Evolutionary conservation across 2,797 vertebrate genomes (phyloP), one percentile per base, ranked within the genome.

Genomic region (Adelosebastes latens): DNA sequence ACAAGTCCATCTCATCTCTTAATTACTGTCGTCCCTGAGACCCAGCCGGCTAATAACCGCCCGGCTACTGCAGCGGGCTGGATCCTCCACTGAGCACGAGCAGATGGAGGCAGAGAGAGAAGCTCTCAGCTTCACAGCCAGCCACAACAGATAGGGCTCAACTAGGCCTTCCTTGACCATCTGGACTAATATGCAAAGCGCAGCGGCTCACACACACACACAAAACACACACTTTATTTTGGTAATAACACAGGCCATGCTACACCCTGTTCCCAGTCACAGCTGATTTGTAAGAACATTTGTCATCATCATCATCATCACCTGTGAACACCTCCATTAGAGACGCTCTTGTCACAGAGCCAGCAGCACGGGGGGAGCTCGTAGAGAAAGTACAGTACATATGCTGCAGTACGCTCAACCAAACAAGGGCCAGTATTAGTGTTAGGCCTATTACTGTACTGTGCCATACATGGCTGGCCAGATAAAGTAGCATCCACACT

Each of bases 21-120:
- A 92, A 94, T 94, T 93, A 93, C 87, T 83, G 85, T 86, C 82
- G 63, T 92, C 86, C 79, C 88, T 16, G 74, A 88, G 88, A 90
- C 88, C 75, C 89, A 82, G 80, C 25, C 60, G 67, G 86, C 84
- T 91, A 92, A 93, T 93, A 91, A 92, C 72, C 81, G 85, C 74
- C 77, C 83, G 13, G 9, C 84, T 74, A 42, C 66, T 74, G 79
- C 89, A 53, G 79, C 80, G 42, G 27, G 66, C 72, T 60, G 77
- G 85, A 84, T 79, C 86, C 82, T 80, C 77, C 74, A 6, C 73
- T 60, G 83, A 84, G 87, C 82, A 6, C 8, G 20, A 91, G 91
- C 89, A 91, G 93, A 93, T 91, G 92, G 92, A 91, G 65, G 75
- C 29, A 75, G 90, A 86, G 90, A 91, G 87, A 88, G 81, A 89